Evolutionary conservation across 2,888 invertebrate genomes (phyloP).

Genomic region (Amblyteles armatorius): DNA sequence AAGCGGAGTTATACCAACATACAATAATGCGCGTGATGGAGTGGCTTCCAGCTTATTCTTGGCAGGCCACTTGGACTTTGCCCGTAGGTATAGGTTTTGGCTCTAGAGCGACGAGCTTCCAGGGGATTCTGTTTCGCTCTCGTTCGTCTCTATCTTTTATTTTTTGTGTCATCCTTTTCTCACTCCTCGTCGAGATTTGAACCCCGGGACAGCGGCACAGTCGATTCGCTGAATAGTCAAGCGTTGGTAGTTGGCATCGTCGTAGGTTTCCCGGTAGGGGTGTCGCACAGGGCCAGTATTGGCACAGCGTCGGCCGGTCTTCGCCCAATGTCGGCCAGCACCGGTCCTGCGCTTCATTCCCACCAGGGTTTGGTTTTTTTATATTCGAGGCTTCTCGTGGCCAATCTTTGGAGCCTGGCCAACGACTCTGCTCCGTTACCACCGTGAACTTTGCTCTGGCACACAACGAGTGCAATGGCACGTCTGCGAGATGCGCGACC

Average conservation of each 20-base stretch:
- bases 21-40: slow-evolving; percentile 83
- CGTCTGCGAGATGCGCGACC: slow-evolving; percentile 30
- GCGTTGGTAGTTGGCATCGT: slow-evolving; percentile 31
- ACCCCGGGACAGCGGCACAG: not conserved
- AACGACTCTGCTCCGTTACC: not conserved
- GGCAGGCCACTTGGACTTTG: slow-evolving; percentile 75
- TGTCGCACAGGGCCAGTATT: not conserved
- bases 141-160: slow-evolving; percentile 26
- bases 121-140: slow-evolving; percentile 33
- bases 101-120: slow-evolving; percentile 58
- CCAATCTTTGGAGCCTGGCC: not conserved
- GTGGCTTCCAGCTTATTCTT: slow-evolving; percentile 81
- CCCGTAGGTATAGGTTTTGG: slow-evolving; percentile 53
- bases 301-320: not conserved
- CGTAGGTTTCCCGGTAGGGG: not conserved
- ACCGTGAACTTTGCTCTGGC: slow-evolving; percentile 5
- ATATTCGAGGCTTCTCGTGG: not conserved
- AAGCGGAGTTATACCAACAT: slow-evolving; percentile 69
- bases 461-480: not conserved
- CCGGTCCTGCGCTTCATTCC: not conserved
- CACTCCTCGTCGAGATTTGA: slow-evolving; percentile 30
- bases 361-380: not conserved
- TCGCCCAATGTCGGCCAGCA: not conserved
- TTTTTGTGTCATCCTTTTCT: slow-evolving; percentile 4
- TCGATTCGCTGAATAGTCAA: not conserved